Evolutionary conservation across 1,140 invertebrate species (phyloP), one percentile per base, ranked within the genome.

Genomic region (Apis florea): DNA sequence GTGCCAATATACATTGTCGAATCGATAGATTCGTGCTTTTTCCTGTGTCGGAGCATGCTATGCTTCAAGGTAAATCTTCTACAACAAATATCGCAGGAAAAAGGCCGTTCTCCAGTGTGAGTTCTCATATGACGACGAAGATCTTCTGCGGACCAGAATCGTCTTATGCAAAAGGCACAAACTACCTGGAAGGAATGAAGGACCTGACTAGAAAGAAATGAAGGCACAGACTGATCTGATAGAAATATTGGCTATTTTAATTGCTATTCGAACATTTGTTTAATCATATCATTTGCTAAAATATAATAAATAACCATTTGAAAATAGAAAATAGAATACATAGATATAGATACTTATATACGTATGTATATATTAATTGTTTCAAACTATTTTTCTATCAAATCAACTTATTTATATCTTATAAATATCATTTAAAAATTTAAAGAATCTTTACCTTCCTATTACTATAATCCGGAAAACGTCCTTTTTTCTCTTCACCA

Each of bases 81-180:
- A 17, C 95, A 93, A 90, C 98, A 98, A 17, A 97, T 95, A 88
- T 97, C 96, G 85, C 97, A 98, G 61, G 96, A 95, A 90, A 97
- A 97, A 0, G 95, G 95, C 1, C 97, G 92, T 89, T 98, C 97
- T 0, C 97, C 97, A 0, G 97, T 97, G 89, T 98, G 97, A 0
- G 97, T 97, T 59, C 97, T 94, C 97, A 99, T 98, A 92, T 99
- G 98, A 13, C 98, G 95, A 0, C 98, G 95, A 1, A 99, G 94
- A 93, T 99, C 98, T 91, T 98, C 98, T 0, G 98, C 96, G 0
- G 98, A 98, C 97, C 97, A 98, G 92, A 98, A 98, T 61, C 97
- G 96, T 81, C 98, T 96, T 88, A 98, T 95, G 91, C 98, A 99
- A 89, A 99, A 98, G 1, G 97, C 97, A 91, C 98, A 98, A 51